Conservation (phyloP, 2,888 invertebrate species). For the Thymelicus lineola region DNA sequence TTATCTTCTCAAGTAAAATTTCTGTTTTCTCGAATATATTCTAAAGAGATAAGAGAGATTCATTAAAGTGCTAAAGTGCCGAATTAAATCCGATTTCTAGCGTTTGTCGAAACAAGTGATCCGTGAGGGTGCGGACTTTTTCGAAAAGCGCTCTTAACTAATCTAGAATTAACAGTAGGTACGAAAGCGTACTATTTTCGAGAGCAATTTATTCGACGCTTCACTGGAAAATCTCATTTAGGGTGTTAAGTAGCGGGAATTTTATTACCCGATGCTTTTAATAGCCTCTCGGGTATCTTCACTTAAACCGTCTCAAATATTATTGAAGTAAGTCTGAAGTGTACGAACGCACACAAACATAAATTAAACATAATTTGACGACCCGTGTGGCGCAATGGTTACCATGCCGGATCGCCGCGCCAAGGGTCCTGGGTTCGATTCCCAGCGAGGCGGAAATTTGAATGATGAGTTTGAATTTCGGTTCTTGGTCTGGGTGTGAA, state of each 20-base stretch:
- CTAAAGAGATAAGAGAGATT: background rate
- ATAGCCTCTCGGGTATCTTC: slow-evolving; percentile 27
- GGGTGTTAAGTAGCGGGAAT: slow-evolving; percentile 30
- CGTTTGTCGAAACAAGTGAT: background rate
- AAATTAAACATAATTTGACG: no score
- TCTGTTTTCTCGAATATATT: background rate
- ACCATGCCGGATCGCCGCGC: no score
- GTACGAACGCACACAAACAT: background rate
- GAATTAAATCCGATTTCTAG: background rate
- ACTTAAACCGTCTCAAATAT: slow-evolving; percentile 29
- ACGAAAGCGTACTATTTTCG: slow-evolving; percentile 17
- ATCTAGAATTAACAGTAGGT: slow-evolving; percentile 24
- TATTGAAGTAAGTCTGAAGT: slow-evolving; percentile 19
- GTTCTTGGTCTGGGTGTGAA: no score
- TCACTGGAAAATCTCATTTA: slow-evolving; percentile 33
- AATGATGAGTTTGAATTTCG: no score
- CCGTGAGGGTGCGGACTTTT: slow-evolving; percentile 1
- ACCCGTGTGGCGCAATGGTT: no score
- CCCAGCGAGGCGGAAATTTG: no score
- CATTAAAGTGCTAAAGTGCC: background rate
- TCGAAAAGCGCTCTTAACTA: slow-evolving; percentile 17
- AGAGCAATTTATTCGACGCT: slow-evolving; percentile 29
- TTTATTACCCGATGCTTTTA: slow-evolving; percentile 29
- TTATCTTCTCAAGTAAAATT: background rate
- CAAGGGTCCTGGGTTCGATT: no score